A percentile compares a stretch with the other conserved stretches of the same genome.
Evolutionary conservation across 2,113 vertebrate genomes (phyloP).

Genomic region (Cryptomyrus ogoouensis): DNA sequence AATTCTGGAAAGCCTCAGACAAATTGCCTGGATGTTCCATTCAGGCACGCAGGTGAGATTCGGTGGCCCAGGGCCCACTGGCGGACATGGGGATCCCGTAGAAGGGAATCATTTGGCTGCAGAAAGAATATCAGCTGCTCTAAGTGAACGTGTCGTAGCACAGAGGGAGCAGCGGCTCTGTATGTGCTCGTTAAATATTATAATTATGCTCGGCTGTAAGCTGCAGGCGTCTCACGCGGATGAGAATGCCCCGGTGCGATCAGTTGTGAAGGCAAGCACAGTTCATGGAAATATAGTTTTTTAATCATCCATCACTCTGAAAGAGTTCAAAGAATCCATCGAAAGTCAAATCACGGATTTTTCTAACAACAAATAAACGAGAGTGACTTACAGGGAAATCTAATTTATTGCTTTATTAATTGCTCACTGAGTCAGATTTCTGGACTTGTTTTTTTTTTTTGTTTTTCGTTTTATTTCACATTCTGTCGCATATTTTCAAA

Average conservation of each 20-base stretch:
- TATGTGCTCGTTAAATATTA: background rate
- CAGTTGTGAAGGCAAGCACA: background rate
- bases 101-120: background rate
- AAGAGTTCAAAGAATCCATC: background rate
- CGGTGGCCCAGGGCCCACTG: background rate
- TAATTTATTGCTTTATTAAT: constrained; percentile 1
- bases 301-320: background rate
- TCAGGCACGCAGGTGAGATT: background rate
- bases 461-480: background rate
- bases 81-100: background rate
- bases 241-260: background rate
- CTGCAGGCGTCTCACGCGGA: background rate
- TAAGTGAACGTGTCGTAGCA: background rate
- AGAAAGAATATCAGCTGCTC: background rate
- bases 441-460: background rate
- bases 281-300: background rate
- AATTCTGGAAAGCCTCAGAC: constrained; percentile 2
- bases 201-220: no score
- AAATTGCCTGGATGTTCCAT: background rate
- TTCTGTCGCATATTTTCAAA: background rate
- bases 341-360: background rate
- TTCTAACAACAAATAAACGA: background rate
- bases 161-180: background rate
- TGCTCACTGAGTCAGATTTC: background rate
- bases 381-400: background rate